Base-by-base conservation (phyloP, 1,140 invertebrate species). In the Akabosia matsudoensis region DNA sequence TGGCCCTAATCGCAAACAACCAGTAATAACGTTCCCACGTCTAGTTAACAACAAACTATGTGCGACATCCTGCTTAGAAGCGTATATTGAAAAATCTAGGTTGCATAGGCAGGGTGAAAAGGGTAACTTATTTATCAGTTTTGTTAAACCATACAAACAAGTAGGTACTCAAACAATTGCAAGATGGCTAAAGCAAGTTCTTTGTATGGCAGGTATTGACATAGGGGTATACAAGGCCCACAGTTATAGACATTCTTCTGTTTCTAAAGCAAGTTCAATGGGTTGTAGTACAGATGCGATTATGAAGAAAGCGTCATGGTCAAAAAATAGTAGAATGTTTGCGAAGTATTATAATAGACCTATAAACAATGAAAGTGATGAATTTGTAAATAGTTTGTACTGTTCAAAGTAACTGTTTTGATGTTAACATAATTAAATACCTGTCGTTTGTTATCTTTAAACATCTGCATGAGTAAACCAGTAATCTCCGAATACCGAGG, bases 71-170 rank as follows among this genome's bases (percentile, higher is more conserved):
- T 64, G 56, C 24, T 64, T 64, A 64, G 56, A 64, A 22, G 56
- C 13, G 24, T 64, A 64, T 22, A 7, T 64, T 22, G 24, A 64
- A 64, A n/a, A 24, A 22, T 14, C 56, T 24, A 28, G 24, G 24
- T 7, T 10, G 7, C 18, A 10, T 64, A 64, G 56, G 24, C 10
- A 64, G 24, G 10, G 56, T 24, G 56, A 64, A 22, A 10, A 64
- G 26, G n/a, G n/a, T n/a, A n/a, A n/a, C n/a, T 64, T 64, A 24
- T 22, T 64, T 22, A 64, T 64, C 24, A 64, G 56, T 64, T n/a
- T 64, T 22, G 7, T 64, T 10, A 22, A n/a, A 22, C 56, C 56
- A 10, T 64, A 64, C 24, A 64, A 64, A 24, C 56, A 10, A 10
- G 56, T 64, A 24, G 13, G 13, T 22, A 22, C 7, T n/a, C 56